Conservation (phyloP, 1,140 invertebrate genomes). For the Drosophila sproati region DNA sequence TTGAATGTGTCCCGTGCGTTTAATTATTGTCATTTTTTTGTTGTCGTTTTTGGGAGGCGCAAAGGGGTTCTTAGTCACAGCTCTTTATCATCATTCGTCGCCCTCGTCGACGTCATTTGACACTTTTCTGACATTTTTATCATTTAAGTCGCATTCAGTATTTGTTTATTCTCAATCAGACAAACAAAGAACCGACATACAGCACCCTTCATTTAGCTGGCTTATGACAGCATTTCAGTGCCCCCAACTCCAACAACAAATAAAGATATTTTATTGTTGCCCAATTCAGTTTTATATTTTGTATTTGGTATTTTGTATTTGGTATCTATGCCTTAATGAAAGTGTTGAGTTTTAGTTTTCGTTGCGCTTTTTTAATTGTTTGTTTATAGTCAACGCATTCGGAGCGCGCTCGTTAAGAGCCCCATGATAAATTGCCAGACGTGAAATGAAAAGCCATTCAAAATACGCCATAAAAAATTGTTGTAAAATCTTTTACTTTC, state of each 20-base stretch:
- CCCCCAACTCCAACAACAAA: constrained; percentile 20
- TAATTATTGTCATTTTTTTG: constrained; percentile 77
- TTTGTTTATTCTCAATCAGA: constrained; percentile 48
- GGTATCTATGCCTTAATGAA: constrained; percentile 61
- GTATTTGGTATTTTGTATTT: constrained; percentile 26
- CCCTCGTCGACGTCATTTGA: constrained; percentile 77
- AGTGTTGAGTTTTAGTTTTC: constrained; percentile 79
- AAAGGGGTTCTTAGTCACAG: constrained; percentile 59
- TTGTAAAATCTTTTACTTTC: constrained; percentile 42
- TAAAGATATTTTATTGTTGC: constrained; percentile 79
- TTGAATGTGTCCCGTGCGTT: constrained; percentile 68
- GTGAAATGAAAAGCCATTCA: constrained; percentile 68
- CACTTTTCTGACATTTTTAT: constrained; percentile 80
- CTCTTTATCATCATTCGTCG: constrained; percentile 81
- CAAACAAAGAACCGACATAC: constrained; percentile 46
- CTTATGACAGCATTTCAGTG: constrained; percentile 63
- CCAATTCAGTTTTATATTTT: constrained; percentile 51
- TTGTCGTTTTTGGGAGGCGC: constrained; percentile 15
- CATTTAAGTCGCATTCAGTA: constrained; percentile 77
- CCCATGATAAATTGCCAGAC: constrained; percentile 72
- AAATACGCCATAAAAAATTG: constrained; percentile 71
- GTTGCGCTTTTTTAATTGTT: constrained; percentile 78
- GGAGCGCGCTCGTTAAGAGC: constrained; percentile 63
- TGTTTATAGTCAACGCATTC: constrained; percentile 76
- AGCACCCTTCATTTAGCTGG: constrained; percentile 31